Conservation (phyloP, 2,888 invertebrate genomes). For the Tineola bisselliella region DNA sequence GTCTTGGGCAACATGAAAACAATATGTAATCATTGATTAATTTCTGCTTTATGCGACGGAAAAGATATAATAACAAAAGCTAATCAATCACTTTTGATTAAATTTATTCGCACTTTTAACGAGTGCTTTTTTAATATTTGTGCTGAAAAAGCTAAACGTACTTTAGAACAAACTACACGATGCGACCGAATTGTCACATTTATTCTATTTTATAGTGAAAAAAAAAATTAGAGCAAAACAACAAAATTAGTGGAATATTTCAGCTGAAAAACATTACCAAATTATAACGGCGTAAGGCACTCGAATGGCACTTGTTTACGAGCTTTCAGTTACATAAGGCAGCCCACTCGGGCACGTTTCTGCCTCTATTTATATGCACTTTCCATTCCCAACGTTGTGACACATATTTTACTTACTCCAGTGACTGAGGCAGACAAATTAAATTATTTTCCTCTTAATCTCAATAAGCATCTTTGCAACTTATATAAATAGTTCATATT, state of each 20-base stretch:
- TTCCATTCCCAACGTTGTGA: conserved; percentile 49
- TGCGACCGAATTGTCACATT: too few species aligned
- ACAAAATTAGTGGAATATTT: not conserved
- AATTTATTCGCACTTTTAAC: too few species aligned
- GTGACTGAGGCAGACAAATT: conserved; percentile 45
- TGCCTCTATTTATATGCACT: conserved; percentile 52
- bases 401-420: conserved; percentile 44
- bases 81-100: too few species aligned
- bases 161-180: too few species aligned
- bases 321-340: conserved; percentile 49
- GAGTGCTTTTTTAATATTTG: too few species aligned
- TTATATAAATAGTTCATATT: too few species aligned
- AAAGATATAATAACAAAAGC: too few species aligned
- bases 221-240: too few species aligned
- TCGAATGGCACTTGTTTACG: conserved; percentile 38
- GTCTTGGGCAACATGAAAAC: not conserved
- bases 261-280: conserved; percentile 3
- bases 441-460: conserved; percentile 22
- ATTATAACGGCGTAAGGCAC: conserved; percentile 6
- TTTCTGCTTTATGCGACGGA: not conserved
- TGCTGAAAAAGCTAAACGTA: too few species aligned
- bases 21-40: not conserved
- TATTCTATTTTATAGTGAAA: too few species aligned
- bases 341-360: conserved; percentile 37
- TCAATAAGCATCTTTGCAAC: too few species aligned